These are phyloP conservation scores for Galeopterus variegatus DNA, from an alignment of 2,113 vertebrate genomes.

Conservation along the genomic window DNA sequence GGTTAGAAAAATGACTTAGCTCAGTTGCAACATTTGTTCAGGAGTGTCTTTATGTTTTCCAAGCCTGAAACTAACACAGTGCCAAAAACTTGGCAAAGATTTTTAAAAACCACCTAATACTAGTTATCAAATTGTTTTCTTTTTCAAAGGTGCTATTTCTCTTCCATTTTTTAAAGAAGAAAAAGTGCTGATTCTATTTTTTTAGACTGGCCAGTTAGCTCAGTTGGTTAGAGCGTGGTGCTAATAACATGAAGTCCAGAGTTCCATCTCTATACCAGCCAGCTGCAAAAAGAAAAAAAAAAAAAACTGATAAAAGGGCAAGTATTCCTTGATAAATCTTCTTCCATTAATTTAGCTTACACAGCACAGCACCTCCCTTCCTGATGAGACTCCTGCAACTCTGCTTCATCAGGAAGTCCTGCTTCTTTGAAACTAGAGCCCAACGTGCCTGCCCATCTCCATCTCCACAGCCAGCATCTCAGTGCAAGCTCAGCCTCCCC, in stretches of 20 bases:
- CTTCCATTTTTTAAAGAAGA: background rate
- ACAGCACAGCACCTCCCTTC: background rate
- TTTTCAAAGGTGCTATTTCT: background rate
- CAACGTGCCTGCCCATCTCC: background rate
- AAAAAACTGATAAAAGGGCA: background rate
- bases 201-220: no score
- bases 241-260: no score
- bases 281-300: no score
- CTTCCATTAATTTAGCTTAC: background rate
- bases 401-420: background rate
- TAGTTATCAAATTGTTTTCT: background rate
- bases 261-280: no score
- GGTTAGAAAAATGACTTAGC: constrained; percentile 41
- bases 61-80: background rate
- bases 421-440: background rate
- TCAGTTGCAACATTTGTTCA: background rate
- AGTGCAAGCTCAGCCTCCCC: background rate
- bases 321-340: background rate
- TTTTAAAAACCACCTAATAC: background rate
- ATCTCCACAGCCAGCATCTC: background rate
- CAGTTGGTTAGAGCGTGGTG: no score
- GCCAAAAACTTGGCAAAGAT: background rate
- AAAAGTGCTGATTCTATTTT: background rate
- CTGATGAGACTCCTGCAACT: background rate
- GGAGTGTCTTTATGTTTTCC: background rate